Evolutionary conservation across 2,113 vertebrate species (phyloP), one percentile per base, ranked within the genome.

Genomic region (Pollimyrus isidori): DNA sequence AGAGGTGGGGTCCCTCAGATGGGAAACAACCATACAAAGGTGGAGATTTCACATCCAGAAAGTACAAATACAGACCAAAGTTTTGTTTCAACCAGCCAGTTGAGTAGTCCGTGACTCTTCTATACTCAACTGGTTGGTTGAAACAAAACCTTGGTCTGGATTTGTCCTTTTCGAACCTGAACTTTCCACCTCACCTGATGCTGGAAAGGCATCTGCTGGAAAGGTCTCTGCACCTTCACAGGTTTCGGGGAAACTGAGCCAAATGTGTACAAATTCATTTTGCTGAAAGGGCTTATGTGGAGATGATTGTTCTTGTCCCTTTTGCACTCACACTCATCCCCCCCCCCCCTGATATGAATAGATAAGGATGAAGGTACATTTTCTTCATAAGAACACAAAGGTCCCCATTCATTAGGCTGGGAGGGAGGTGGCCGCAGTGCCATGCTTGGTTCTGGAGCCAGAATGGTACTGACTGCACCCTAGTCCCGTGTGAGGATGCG

Each of bases 201-300:
- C 65, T n/a, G 82, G 50, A 30, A 30, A 87, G 19, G 30, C 6
- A 30, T 53, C 15, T 1, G 6, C 26, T 53, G 85, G 85, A 56
- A 7, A 89, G 91, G 92, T 39, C 21, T 89, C 82, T 91, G 91
- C 7, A 42, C 30, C 91, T 93, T 93, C 73, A 76, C 73, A 76
- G 26, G 85, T 91, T 91, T 89, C 91, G 52, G 87, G 92, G 92
- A 94, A 95, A 93, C 87, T 87, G 90, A 92, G 91, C 88, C 92
- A 76, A 91, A 92, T 94, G 93, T 95, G 94, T 95, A 92, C 91
- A 92, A 91, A 94, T 95, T 94, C 92, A 92, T 94, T 26, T 46
- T 56, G 50, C 4, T 45, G 91, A 92, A 93, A 90, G 88, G 91
- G 89, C 90, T 91, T 87, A 50, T 91, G 94, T 91, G 92, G 88